Evolutionary conservation across 2,888 invertebrate genomes (phyloP), one percentile per base, ranked within the genome.

Genomic region (Hypomecis atomaria): DNA sequence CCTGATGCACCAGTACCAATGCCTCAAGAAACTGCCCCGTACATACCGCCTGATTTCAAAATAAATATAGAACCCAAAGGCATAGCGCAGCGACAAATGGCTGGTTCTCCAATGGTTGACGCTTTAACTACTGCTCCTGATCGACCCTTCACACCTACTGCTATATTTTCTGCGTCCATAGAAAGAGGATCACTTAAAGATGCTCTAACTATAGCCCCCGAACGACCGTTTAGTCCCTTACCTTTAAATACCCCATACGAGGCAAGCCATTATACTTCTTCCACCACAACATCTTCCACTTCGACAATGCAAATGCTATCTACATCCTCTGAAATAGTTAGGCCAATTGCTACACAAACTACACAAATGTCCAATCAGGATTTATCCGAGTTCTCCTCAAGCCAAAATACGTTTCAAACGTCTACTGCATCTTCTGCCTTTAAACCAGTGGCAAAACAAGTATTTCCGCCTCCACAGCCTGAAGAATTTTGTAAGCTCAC

Each of bases 61-160:
- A 93, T 95, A 58, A 89, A 92, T 52, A 90, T 94, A 78, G 93
- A 94, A 75, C 93, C 94, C 36, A 93, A 93, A 76, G 76, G 88
- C 34, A 10, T 43, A 10, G 37, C 45, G 54, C 78, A 83, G 13
- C 84, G 89, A 67, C 83, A 85, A n/a, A 73, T 90, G 57, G 88
- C 94, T 42, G 89, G 93, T 47, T 95, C 95, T 53, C 95, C 95
- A 9, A 93, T 96, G 78, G 92, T 95, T 8, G 94, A 94, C 59
- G 96, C 96, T 10, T 84, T 96, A 57, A 95, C 94, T 13, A 95
- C 95, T 33, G 95, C 95, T 5, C 95, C 96, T 0, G 94, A 95
- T 48, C 90, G 94, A 66, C 93, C 94, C 5, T 94, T 94, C 67
- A 95, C 94, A 9, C 95, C 95, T 0, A 88, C 94, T 36, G 93